Percentiles rank a stretch among this genome's conserved stretches.
These are phyloP conservation scores for Acronicta psi DNA, from an alignment of 2,888 invertebrate species.

Conservation along the genomic window DNA sequence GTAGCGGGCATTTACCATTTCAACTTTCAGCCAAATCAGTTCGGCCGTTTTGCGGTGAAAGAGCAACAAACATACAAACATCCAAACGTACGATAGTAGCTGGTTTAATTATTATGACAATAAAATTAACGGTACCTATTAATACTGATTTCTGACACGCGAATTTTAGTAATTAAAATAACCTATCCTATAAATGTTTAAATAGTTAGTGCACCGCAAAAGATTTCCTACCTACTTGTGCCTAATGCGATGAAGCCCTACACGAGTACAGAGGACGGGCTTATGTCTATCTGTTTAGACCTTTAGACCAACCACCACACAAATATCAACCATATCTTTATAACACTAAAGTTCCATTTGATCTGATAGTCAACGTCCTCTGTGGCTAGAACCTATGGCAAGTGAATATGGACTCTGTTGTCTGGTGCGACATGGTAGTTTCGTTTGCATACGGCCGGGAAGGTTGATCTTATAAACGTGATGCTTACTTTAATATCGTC, in stretches of 20 bases:
- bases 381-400: background rate
- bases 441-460: slow-evolving; percentile 12
- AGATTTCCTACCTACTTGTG: slow-evolving; percentile 69
- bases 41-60: too few species aligned
- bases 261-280: slow-evolving; percentile 60
- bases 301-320: slow-evolving; percentile 10
- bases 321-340: slow-evolving; percentile 36
- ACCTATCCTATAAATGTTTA: slow-evolving; percentile 5
- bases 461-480: slow-evolving; percentile 47
- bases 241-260: slow-evolving; percentile 80
- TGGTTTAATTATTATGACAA: too few species aligned
- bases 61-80: too few species aligned
- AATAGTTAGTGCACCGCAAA: slow-evolving; percentile 55
- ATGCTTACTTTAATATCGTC: slow-evolving; percentile 51
- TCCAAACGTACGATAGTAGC: too few species aligned
- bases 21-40: too few species aligned
- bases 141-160: too few species aligned
- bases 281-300: slow-evolving; percentile 58
- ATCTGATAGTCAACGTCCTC: slow-evolving; percentile 5
- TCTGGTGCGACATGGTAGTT: slow-evolving; percentile 2
- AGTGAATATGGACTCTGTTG: slow-evolving; percentile 25
- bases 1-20: too few species aligned
- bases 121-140: too few species aligned
- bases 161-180: too few species aligned
- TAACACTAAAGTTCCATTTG: slow-evolving; percentile 4